These are phyloP conservation scores for Catostomus latipinnis DNA, from an alignment of 2,797 vertebrate species.

Conservation along the genomic window DNA sequence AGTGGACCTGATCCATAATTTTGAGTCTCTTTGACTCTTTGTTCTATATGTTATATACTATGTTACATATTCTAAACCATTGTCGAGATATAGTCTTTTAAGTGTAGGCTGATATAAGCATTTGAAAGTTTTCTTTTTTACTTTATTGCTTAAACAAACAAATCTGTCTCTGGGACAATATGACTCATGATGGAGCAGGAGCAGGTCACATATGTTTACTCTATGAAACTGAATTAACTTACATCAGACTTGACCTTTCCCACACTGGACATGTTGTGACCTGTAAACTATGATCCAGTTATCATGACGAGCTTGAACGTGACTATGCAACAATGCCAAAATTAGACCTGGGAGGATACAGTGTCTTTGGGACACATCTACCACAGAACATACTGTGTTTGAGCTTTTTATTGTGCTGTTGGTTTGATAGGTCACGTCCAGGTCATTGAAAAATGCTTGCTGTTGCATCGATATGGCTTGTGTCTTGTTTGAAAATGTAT, in stretches of 20 bases:
- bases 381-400: neutral
- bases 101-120: no score
- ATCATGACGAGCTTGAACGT: neutral
- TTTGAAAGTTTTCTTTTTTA: no score
- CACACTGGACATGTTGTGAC: neutral
- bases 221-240: no score
- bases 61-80: no score
- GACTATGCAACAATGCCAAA: slow-evolving; percentile 9
- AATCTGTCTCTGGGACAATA: no score
- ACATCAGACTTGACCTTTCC: neutral
- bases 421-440: slow-evolving; percentile 4
- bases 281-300: neutral
- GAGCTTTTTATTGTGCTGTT: neutral
- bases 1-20: no score
- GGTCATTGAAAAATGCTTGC: slow-evolving; percentile 22
- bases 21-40: no score
- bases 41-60: no score
- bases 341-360: neutral
- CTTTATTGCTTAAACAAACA: no score
- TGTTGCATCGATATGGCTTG: slow-evolving; percentile 7
- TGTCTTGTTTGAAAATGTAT: slow-evolving; percentile 25
- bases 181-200: no score
- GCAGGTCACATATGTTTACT: no score
- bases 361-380: neutral
- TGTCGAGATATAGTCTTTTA: no score